Percentiles rank a stretch among this genome's conserved stretches.
These are phyloP conservation scores for Megastigmus dorsalis DNA, from an alignment of 2,888 invertebrate genomes.

Conservation along the genomic window DNA sequence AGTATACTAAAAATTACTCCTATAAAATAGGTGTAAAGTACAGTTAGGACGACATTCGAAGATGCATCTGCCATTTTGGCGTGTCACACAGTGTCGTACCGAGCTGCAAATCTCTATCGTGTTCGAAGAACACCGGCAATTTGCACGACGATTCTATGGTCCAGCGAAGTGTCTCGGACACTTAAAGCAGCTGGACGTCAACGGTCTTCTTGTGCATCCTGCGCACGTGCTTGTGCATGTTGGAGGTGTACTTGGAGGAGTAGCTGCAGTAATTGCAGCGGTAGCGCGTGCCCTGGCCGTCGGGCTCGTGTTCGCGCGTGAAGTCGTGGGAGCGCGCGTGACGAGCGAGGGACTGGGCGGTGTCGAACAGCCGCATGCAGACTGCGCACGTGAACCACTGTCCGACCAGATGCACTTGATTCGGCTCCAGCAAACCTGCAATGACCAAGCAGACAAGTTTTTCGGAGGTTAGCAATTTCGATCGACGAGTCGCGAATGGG, in stretches of 20 bases:
- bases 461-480: no score
- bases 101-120: no score
- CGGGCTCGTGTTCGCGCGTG: constrained; percentile 22
- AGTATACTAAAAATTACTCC: no score
- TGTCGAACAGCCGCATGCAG: constrained; percentile 43
- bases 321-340: constrained; percentile 46
- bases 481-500: no score
- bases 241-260: constrained; percentile 64
- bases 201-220: constrained; percentile 59
- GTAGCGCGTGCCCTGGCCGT: constrained; percentile 58
- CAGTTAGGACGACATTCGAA: no score
- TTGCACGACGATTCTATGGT: no score
- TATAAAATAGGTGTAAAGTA: no score
- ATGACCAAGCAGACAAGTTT: no score
- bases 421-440: neutral
- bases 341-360: neutral
- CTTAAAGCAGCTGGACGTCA: neutral
- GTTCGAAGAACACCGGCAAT: no score
- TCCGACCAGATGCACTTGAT: neutral
- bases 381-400: constrained; percentile 40
- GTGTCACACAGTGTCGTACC: no score
- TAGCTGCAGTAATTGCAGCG: constrained; percentile 70
- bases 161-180: no score
- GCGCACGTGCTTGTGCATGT: constrained; percentile 66
- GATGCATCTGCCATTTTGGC: no score